These are phyloP conservation scores for Esox masquinongy DNA, from an alignment of 2,797 vertebrate species.

Conservation along the genomic window DNA sequence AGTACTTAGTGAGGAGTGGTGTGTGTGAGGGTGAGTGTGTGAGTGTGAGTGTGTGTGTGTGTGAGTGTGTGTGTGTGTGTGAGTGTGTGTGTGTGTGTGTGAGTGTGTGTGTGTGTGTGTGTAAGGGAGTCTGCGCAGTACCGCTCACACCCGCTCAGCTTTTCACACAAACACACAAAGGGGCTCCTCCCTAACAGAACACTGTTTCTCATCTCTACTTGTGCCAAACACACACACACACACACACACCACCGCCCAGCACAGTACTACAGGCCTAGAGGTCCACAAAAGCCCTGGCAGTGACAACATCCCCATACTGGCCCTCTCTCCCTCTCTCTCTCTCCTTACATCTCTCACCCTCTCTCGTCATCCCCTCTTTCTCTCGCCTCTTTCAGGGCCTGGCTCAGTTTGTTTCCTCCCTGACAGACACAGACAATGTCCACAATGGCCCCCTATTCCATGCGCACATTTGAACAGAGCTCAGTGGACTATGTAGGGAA, in stretches of 20 bases:
- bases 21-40: no score
- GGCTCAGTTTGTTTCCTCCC: conserved; percentile 1
- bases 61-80: conserved; percentile 27
- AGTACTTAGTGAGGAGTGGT: conserved; percentile 71
- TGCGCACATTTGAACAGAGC: not conserved
- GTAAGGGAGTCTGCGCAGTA: conserved; percentile 63
- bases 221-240: conserved; percentile 58
- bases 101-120: not conserved
- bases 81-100: no score
- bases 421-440: not conserved
- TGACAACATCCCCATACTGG: conserved; percentile 54
- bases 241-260: conserved; percentile 39
- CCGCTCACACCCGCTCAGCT: conserved; percentile 62
- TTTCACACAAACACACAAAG: conserved; percentile 60
- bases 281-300: conserved; percentile 26
- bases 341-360: no score
- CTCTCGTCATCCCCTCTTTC: no score
- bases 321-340: conserved; percentile 19
- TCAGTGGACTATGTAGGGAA: not conserved
- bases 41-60: conserved; percentile 17
- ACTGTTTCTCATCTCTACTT: conserved; percentile 69
- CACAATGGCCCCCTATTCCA: not conserved
- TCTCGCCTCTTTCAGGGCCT: not conserved
- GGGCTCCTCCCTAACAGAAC: conserved; percentile 73
- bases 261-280: conserved; percentile 32